These are phyloP conservation scores for Dusona sp. DNA, from an alignment of 2,888 invertebrate species.

Conservation along the genomic window DNA sequence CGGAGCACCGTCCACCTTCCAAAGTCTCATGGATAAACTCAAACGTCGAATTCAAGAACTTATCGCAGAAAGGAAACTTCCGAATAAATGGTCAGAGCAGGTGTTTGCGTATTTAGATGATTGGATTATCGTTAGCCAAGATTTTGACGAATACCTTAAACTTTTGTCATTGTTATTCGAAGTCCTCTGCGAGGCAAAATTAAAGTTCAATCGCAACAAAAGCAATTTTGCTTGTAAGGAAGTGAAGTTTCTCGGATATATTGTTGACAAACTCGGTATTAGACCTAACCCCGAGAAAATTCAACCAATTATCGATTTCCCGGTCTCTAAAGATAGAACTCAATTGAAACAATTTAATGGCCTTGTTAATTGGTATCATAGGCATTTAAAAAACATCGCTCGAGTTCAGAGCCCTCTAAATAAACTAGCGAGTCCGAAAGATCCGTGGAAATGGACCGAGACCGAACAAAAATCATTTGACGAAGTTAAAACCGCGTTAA, in stretches of 20 bases:
- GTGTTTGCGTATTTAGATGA: slow-evolving; percentile 38
- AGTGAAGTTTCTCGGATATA: slow-evolving; percentile 64
- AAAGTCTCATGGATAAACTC: slow-evolving; percentile 57
- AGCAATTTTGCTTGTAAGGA: slow-evolving; percentile 63
- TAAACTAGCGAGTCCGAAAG: slow-evolving; percentile 50
- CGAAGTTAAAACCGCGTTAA: slow-evolving; percentile 42
- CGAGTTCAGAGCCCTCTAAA: slow-evolving; percentile 55
- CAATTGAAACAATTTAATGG: slow-evolving; percentile 64
- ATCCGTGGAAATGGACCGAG: slow-evolving; percentile 60
- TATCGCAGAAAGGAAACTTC: slow-evolving; percentile 22
- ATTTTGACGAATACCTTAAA: slow-evolving; percentile 27
- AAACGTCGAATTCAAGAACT: slow-evolving; percentile 48
- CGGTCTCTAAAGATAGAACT: slow-evolving; percentile 41
- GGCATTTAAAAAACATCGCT: slow-evolving; percentile 60
- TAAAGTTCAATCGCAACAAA: slow-evolving; percentile 57
- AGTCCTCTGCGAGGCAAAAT: slow-evolving; percentile 36
- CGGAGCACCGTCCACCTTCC: slow-evolving; percentile 62
- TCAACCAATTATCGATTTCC: slow-evolving; percentile 56
- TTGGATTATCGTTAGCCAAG: slow-evolving; percentile 45
- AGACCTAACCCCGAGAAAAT: slow-evolving; percentile 65
- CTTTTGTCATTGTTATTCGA: slow-evolving; percentile 32
- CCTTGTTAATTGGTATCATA: slow-evolving; percentile 65
- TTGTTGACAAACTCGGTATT: slow-evolving; percentile 61
- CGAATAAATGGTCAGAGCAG: slow-evolving; percentile 41
- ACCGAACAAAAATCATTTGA: slow-evolving; percentile 53